A percentile compares a stretch with the other conserved stretches of the same genome.
Conservation (phyloP, 2,113 vertebrate genomes). For the Pipra filicauda region DNA sequence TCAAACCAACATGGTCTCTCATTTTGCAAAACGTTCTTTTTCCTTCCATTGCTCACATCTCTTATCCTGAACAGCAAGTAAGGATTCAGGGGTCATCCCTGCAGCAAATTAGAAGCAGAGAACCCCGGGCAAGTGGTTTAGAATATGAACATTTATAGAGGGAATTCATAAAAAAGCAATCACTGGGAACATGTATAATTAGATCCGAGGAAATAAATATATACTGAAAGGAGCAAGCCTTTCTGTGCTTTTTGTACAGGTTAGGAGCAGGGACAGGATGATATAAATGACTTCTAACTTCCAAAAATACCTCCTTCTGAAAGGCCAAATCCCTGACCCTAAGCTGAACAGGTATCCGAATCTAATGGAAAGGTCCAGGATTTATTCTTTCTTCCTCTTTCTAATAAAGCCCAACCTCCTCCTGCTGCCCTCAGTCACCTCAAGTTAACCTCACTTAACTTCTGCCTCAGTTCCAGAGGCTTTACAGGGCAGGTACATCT, state of each 20-base stretch:
- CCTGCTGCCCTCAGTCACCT: background rate
- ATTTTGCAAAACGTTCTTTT: background rate
- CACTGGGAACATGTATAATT: background rate
- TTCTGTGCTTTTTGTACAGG: background rate
- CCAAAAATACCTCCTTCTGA: background rate
- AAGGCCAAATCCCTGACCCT: background rate
- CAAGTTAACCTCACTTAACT: background rate
- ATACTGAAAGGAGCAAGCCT: background rate
- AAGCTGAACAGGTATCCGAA: background rate
- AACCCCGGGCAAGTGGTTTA: background rate
- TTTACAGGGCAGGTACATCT: background rate
- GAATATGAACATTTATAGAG: background rate
- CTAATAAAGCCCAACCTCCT: background rate
- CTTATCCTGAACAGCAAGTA: background rate
- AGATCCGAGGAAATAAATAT: background rate
- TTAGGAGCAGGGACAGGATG: background rate
- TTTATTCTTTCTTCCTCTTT: background rate
- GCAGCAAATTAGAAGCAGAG: background rate
- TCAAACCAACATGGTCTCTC: background rate
- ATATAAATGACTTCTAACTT: background rate
- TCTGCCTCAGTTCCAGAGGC: background rate
- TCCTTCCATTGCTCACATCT: background rate
- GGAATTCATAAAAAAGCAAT: background rate
- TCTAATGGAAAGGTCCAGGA: background rate
- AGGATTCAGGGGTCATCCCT: background rate